Evolutionary conservation across 2,797 vertebrate genomes (phyloP), one percentile per base, ranked within the genome.

Genomic region (Acrossocheilus wenchowensis): DNA sequence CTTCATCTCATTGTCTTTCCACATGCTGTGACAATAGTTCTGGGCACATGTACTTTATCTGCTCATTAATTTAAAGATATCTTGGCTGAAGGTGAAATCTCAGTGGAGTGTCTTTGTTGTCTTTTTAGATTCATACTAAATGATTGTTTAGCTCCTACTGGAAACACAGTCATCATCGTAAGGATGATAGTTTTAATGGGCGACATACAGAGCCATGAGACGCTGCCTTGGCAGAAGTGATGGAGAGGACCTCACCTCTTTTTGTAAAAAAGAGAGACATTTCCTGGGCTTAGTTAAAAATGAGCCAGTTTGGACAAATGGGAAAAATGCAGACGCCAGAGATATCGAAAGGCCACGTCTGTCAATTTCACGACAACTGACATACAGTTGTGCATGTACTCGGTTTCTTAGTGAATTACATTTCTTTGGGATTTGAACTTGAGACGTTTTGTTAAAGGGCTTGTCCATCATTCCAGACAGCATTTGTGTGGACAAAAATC

Each of bases 101-200:
- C 54, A 41, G 79, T 73, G 60, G 12, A 19, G 78, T n/a, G 19
- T 36, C 30, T 39, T 39, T 26, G n/a, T 66, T 26, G 41, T 54
- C 71, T 62, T 39, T 36, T 69, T 26, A 15, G 41, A 79, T 71
- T 85, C 1, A 30, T 50, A 34, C 26, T 41, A 68, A 88, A 86
- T 66, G 7, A 57, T 73, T 41, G 64, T 82, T 86, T 86, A 84
- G 79, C 83, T 85, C 79, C 34, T 23, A 39, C 52, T 43, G 43
- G n/a, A 71, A 43, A 34, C 64, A 36, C n/a, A 5, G 34, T 54
- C 21, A n/a, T 62, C 26, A 68, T 52, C 1, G 4, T 19, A 39
- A 5, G 21, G 14, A 43, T 66, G 72, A 26, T 52, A 54, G 43
- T 69, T 81, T 36, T 36, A 85, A 85, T 78, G 62, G 74, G 45